Evolutionary conservation across 30 jellyfish, hydroid and myxozoan genomes (phyloP).

Genomic region (Chrysaora quinquecirrha): DNA sequence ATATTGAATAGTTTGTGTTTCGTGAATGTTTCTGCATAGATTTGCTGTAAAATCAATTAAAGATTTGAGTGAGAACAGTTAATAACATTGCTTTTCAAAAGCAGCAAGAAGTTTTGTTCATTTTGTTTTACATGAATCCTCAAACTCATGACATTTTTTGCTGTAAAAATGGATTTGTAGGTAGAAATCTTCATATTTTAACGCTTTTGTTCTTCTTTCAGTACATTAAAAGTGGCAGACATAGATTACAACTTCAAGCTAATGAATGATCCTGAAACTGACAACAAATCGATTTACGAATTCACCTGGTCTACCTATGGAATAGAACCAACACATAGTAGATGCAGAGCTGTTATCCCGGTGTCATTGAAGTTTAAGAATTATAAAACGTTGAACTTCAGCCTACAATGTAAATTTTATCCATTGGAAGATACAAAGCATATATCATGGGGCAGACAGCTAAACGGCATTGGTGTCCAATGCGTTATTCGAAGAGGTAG

Average conservation of each 20-base stretch:
- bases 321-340: slow-evolving; percentile 75
- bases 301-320: slow-evolving; percentile 94
- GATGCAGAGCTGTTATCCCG: slow-evolving; percentile 88
- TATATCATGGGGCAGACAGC: slow-evolving; percentile 85
- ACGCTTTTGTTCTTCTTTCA: neutral
- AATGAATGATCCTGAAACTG: slow-evolving; percentile 74
- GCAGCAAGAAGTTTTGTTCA: too few species aligned
- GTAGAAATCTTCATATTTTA: too few species aligned
- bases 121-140: too few species aligned
- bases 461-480: slow-evolving; percentile 69
- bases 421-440: slow-evolving; percentile 78
- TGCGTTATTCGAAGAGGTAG: slow-evolving; percentile 94
- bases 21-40: too few species aligned
- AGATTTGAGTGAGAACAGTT: too few species aligned
- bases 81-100: too few species aligned
- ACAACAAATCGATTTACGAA: slow-evolving; percentile 78
- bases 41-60: too few species aligned
- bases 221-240: slow-evolving; percentile 83
- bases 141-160: too few species aligned
- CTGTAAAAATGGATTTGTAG: too few species aligned
- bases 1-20: too few species aligned
- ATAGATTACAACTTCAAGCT: slow-evolving; percentile 74
- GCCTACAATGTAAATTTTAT: slow-evolving; percentile 89
- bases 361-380: slow-evolving; percentile 81
- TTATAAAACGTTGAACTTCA: slow-evolving; percentile 84